Conservation (phyloP, 1,140 invertebrate genomes). For the Diploscapter pachys region DNA sequence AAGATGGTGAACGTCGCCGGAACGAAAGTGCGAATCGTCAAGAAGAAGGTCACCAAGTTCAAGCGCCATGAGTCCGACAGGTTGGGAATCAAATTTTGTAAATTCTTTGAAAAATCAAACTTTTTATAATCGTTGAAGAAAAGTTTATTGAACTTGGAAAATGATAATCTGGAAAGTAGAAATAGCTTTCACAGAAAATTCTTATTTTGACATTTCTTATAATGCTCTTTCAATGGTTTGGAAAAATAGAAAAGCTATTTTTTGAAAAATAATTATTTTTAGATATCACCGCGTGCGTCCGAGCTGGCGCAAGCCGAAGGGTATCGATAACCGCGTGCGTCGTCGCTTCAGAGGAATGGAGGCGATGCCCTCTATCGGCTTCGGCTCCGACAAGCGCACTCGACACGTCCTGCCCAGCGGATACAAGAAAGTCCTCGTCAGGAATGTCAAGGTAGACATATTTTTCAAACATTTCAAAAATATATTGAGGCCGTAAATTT, state of each 20-base stretch:
- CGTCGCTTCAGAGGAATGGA: conserved; percentile 97
- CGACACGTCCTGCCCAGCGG: conserved; percentile 94
- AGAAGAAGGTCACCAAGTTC: conserved; percentile 42
- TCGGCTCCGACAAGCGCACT: conserved; percentile 80
- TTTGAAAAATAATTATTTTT: not conserved
- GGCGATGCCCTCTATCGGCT: conserved; percentile 98
- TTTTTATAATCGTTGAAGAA: not conserved
- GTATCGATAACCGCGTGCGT: conserved; percentile 99
- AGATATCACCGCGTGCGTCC: conserved; percentile 60
- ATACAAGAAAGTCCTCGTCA: conserved; percentile 85
- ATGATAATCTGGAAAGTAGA: too few species aligned
- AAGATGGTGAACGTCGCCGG: conserved; percentile 40
- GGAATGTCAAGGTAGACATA: conserved; percentile 75
- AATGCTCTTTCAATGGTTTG: too few species aligned
- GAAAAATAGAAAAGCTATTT: not conserved
- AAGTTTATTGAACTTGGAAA: too few species aligned
- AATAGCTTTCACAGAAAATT: too few species aligned
- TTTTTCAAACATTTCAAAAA: not conserved
- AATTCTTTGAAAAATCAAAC: not conserved
- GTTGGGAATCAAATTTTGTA: conserved; percentile 3
- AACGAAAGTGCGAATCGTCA: conserved; percentile 38
- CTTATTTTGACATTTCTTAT: too few species aligned
- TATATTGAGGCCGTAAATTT: not conserved
- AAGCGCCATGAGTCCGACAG: conserved; percentile 42
- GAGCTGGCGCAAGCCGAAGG: conserved; percentile 87